Base-by-base conservation (phyloP, 2,888 invertebrate genomes). In the Phoronis australis region DNA sequence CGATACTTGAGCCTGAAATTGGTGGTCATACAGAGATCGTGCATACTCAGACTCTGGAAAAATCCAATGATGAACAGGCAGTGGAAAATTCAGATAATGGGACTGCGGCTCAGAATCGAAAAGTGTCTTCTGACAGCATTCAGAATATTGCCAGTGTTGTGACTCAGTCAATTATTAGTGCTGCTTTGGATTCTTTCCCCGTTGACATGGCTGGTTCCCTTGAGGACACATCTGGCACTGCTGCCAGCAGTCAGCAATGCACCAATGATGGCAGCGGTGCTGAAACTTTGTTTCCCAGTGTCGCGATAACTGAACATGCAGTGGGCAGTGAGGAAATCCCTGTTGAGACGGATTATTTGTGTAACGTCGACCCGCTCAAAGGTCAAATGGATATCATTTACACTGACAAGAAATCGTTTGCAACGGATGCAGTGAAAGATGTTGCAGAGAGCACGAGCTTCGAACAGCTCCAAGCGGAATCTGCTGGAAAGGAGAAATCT, bases 291-390 rank as follows among this genome's bases (percentile, higher is more conserved):
- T n/a, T 15, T 18, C 3, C n/a, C 23, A 4, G 3, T 24, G 25
- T 42, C 42, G 6, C 18, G 25, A 4, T 3, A n/a, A n/a, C n/a
- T n/a, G n/a, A n/a, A n/a, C n/a, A 3, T 3, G 23, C 31, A 23
- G 31, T 15, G 35, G n/a, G n/a, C n/a, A n/a, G 31, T 31, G 31
- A 9, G 9, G 31, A 31, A 15, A 31, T 15, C 15, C 53, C 62
- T 22, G 45, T 69, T 9, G 70, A 70, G 55, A 70, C 70, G 1
- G 68, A 69, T 31, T 70, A 70, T 27, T 54, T 70, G 31, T 60
- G 65, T 0, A 59, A 51, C 25, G 62, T 67, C 58, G 70, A 70
- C 41, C 68, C 68, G 1, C 51, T 69, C 20, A 62, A 61, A 37
- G 68, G 68, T 1, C 65, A 57, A 46, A 49, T 65, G 46, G 62